Percentiles rank a stretch among this genome's conserved stretches.
These are phyloP conservation scores for Plagodis pulveraria DNA, from an alignment of 2,888 invertebrate species.

Conservation along the genomic window DNA sequence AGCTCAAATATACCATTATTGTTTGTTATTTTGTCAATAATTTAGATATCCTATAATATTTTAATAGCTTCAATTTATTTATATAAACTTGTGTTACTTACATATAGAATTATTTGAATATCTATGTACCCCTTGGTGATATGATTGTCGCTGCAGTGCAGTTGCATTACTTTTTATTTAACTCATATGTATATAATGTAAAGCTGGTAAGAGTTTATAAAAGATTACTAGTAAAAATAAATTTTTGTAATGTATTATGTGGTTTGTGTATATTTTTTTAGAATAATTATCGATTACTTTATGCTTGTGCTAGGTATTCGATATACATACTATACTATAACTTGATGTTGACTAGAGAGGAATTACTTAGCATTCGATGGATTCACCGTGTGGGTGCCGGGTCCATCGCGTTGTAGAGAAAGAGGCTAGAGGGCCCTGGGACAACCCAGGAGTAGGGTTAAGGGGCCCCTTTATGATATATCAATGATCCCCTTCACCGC, in stretches of 20 bases:
- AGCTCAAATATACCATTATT: slow-evolving; percentile 41
- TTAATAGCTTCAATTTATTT: slow-evolving; percentile 38
- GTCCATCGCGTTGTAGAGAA: too few relatives aligned
- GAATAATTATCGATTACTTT: too few relatives aligned
- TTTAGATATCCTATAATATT: slow-evolving; percentile 34
- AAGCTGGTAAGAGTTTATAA: slow-evolving; percentile 66
- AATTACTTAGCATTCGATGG: too few relatives aligned
- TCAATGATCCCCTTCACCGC: too few relatives aligned
- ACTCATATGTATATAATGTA: slow-evolving; percentile 53
- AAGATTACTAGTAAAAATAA: slow-evolving; percentile 75
- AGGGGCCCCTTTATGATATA: too few relatives aligned
- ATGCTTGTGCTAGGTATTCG: too few relatives aligned
- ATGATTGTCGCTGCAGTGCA: slow-evolving; percentile 37
- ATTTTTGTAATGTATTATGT: slow-evolving; percentile 67
- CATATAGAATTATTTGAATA: slow-evolving; percentile 55
- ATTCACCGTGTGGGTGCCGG: too few relatives aligned
- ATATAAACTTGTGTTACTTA: slow-evolving; percentile 61
- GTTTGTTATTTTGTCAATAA: slow-evolving; percentile 42
- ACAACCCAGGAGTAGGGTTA: too few relatives aligned
- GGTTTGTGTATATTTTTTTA: too few relatives aligned
- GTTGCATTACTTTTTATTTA: slow-evolving; percentile 39
- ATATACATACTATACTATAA: too few relatives aligned
- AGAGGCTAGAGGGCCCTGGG: too few relatives aligned
- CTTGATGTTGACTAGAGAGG: too few relatives aligned
- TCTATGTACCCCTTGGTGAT: slow-evolving; percentile 30